Evolutionary conservation across 2,113 vertebrate species (phyloP).

Genomic region (Riparia riparia): DNA sequence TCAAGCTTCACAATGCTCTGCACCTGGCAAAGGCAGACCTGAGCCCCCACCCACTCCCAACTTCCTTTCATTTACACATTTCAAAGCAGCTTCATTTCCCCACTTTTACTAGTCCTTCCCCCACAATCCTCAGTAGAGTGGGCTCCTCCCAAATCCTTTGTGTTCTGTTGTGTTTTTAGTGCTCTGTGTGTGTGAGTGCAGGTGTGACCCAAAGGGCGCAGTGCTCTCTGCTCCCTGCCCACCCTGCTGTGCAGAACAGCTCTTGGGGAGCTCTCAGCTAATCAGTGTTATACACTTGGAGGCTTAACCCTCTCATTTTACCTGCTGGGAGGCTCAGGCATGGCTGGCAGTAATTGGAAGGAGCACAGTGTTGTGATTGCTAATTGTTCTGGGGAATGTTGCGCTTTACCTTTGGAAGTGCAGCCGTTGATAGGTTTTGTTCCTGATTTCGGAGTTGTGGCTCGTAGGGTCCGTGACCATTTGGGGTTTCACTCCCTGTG

Average conservation of each 20-base stretch:
- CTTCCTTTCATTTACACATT: neutral
- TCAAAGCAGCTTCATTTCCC: neutral
- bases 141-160: neutral
- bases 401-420: neutral
- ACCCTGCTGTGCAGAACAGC: neutral
- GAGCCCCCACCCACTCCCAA: rapidly evolving
- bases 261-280: neutral
- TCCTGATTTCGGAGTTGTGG: neutral
- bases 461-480: neutral
- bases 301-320: conserved; percentile 16
- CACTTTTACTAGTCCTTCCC: neutral
- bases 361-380: neutral
- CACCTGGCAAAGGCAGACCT: neutral
- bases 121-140: rapidly evolving
- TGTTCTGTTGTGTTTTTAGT: rapidly evolving
- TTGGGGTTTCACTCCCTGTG: neutral
- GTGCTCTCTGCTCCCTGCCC: neutral
- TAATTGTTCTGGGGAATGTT: neutral
- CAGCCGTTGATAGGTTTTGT: neutral
- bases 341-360: neutral
- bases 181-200: neutral
- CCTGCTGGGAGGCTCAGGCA: conserved; percentile 26
- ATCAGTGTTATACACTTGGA: neutral
- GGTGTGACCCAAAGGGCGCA: neutral
- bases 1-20: neutral